Evolutionary conservation across 2,113 vertebrate species (phyloP), one percentile per base, ranked within the genome.

Genomic region (Syrrhaptes paradoxus): DNA sequence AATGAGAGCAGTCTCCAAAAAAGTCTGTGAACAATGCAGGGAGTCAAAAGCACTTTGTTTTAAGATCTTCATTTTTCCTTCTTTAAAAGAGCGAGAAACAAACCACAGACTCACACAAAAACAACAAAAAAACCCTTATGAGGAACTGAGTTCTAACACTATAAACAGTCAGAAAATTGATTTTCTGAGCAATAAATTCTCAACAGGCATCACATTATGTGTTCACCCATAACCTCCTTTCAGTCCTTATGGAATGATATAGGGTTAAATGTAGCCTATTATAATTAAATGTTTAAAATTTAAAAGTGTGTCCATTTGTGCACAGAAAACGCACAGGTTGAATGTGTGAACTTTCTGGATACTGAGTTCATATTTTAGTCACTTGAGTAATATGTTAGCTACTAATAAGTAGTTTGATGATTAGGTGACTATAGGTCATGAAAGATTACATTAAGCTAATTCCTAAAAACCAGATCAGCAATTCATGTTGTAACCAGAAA

Each of bases 141-240:
- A 74, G 29, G 31, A 90, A 6, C 26, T 49, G 31, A 83, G 5
- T 48, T 81, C 28, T 58, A 80, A 29, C 13, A 38, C 12, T 74
- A 4, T n/a, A 62, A 73, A 45, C 51, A 7, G 10, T 66, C 21
- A 65, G 41, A 65, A 81, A 38, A 22, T 6, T 45, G 7, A 28
- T 82, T 90, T 87, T 63, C 48, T 80, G 49, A 87, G 26, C n/a
- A 68, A 22, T 49, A 61, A 41, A 46, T 86, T 87, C 11, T 51
- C 28, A 48, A 52, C 16, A 46, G 45, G 8, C 7, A n/a, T 71
- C 13, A 31, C 0, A 0, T 63, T 5, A 31, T 51, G 79, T 71
- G 5, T 51, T 78, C n/a, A 28, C 6, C 32, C 10, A 4, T 54
- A 43, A 57, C 41, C 2, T 85, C 9, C 25, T 87, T 93, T 90